These are phyloP conservation scores for Apis laboriosa DNA, from an alignment of 1,140 invertebrate genomes.

Conservation along the genomic window DNA sequence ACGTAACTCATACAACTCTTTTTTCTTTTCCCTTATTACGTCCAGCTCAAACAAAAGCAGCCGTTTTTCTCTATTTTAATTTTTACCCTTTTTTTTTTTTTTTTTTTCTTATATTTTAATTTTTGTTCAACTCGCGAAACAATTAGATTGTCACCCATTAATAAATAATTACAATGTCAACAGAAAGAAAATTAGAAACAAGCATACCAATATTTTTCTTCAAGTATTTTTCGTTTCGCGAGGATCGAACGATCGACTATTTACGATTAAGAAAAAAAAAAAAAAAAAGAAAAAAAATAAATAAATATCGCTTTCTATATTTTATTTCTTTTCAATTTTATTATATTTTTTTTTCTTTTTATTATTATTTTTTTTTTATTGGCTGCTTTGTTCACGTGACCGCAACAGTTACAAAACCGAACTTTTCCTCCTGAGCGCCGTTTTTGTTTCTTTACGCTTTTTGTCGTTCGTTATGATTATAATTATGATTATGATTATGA, in stretches of 20 bases:
- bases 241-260: not conserved
- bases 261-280: not conserved
- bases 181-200: too few relatives aligned
- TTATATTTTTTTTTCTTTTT: conserved; percentile 25
- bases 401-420: conserved; percentile 33
- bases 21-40: conserved; percentile 77
- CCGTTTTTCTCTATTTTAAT: conserved; percentile 37
- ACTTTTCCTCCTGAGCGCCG: conserved; percentile 54
- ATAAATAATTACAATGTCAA: not conserved
- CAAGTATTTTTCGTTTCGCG: not conserved
- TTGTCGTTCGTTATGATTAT: conserved; percentile 67
- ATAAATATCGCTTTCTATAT: not conserved
- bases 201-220: too few relatives aligned
- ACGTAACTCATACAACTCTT: conserved; percentile 82
- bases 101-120: not conserved
- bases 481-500: conserved; percentile 33
- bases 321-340: conserved; percentile 35
- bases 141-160: not conserved
- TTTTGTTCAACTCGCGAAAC: conserved; percentile 1
- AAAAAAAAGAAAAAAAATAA: not conserved
- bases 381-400: conserved; percentile 32
- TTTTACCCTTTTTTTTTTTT: not conserved
- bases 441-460: conserved; percentile 71
- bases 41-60: conserved; percentile 52
- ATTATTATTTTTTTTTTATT: not conserved